A percentile compares a stretch with the other conserved stretches of the same genome.
Evolutionary conservation across 2,888 invertebrate genomes (phyloP).

Genomic region (Parthenolecanium corni): DNA sequence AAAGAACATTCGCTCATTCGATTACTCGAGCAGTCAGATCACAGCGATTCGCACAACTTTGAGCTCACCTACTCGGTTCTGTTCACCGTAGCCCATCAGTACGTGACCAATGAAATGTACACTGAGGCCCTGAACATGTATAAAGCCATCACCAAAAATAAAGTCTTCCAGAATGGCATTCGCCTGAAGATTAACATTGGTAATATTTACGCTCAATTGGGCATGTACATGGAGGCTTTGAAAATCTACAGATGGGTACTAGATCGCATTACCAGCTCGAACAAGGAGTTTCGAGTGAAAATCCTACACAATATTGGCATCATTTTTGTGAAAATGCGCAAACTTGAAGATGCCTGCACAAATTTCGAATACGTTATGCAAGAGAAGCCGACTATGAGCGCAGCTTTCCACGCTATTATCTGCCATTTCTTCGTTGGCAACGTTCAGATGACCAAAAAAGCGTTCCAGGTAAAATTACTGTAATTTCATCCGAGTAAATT

Average conservation of each 20-base stretch:
- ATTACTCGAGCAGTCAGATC: constrained; percentile 80
- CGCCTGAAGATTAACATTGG: constrained; percentile 95
- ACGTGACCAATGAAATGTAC: constrained; percentile 85
- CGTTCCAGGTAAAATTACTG: no score
- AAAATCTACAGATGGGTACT: constrained; percentile 98
- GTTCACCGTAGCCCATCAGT: constrained; percentile 91
- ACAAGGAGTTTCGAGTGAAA: constrained; percentile 81
- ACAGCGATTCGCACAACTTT: constrained; percentile 82
- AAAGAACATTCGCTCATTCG: constrained; percentile 80
- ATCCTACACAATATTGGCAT: constrained; percentile 97
- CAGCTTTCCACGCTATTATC: constrained; percentile 72
- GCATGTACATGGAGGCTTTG: constrained; percentile 83
- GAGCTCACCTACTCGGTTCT: constrained; percentile 92
- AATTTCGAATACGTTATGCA: constrained; percentile 98
- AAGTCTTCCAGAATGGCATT: constrained; percentile 85
- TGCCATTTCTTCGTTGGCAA: constrained; percentile 84
- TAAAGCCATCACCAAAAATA: constrained; percentile 84
- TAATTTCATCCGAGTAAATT: no score
- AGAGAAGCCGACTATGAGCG: constrained; percentile 79
- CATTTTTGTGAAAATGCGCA: constrained; percentile 88
- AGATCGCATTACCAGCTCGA: constrained; percentile 87
- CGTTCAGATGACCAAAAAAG: constrained; percentile 82
- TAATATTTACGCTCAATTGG: constrained; percentile 91
- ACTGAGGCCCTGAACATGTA: constrained; percentile 93
- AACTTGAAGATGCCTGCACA: constrained; percentile 89